These are phyloP conservation scores for Diorhabda elongata DNA, from an alignment of 1,140 invertebrate genomes.

Conservation along the genomic window DNA sequence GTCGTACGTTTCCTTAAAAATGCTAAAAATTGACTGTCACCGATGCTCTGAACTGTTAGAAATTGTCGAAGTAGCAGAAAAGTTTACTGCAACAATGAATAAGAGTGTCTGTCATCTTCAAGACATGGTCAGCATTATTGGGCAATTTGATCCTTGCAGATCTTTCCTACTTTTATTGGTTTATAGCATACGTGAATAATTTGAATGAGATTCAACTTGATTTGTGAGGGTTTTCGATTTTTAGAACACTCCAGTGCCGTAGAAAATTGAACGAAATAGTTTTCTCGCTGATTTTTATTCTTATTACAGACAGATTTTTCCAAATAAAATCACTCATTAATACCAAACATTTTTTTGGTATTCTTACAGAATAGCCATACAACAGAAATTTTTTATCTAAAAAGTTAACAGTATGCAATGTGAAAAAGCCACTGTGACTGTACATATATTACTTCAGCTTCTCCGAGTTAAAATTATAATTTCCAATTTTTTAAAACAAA, in stretches of 20 bases:
- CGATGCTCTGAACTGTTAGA: background rate
- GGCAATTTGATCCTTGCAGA: slow-evolving; percentile 1
- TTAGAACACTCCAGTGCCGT: background rate
- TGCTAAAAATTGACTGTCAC: background rate
- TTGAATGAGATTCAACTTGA: background rate
- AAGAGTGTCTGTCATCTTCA: slow-evolving; percentile 2
- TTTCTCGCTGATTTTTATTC: too few species aligned
- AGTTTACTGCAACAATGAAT: slow-evolving; percentile 2
- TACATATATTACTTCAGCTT: too few species aligned
- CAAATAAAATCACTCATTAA: too few species aligned
- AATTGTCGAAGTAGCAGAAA: background rate
- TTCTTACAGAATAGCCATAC: too few species aligned
- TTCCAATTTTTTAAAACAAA: too few species aligned
- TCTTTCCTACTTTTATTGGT: background rate
- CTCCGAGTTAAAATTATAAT: too few species aligned
- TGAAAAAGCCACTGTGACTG: too few species aligned
- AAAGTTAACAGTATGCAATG: too few species aligned
- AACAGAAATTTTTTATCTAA: too few species aligned
- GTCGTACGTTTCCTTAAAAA: background rate
- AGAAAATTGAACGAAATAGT: background rate
- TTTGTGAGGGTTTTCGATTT: background rate
- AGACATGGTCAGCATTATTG: background rate
- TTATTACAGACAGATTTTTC: too few species aligned
- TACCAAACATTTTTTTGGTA: too few species aligned
- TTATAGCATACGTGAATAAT: background rate